Percentiles rank a stretch among this genome's conserved stretches.
Conservation (phyloP, 2,797 vertebrate genomes). For the Xenops minutus region DNA sequence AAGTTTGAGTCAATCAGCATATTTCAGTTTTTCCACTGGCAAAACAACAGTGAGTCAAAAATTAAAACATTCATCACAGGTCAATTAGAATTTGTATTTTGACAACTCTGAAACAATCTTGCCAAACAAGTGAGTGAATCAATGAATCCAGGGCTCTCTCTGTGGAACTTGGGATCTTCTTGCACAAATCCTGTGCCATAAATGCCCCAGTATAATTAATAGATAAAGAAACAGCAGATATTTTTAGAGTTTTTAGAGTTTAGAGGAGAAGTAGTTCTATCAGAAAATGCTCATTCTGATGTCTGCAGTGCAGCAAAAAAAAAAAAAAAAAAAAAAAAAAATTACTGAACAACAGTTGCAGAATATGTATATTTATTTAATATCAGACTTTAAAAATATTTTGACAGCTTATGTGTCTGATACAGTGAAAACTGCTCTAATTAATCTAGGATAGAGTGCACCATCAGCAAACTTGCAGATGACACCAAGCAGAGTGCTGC, state of each 20-base stretch:
- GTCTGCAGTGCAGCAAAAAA: neutral
- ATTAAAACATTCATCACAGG: neutral
- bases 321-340: neutral
- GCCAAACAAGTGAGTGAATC: neutral
- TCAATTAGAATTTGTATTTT: neutral
- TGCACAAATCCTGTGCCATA: neutral
- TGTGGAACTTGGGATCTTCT: neutral
- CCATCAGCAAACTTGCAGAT: neutral
- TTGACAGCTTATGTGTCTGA: neutral
- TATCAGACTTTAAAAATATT: neutral
- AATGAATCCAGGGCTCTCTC: neutral
- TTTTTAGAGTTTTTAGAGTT: neutral
- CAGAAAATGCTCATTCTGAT: neutral
- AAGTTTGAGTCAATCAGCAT: neutral
- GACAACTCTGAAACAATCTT: neutral
- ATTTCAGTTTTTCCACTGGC: neutral
- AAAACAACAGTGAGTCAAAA: neutral
- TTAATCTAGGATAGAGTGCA: neutral
- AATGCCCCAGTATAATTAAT: neutral
- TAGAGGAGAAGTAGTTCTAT: neutral
- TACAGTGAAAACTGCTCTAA: neutral
- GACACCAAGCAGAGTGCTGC: neutral
- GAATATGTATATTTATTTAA: neutral
- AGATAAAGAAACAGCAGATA: neutral
- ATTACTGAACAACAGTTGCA: neutral